These are phyloP conservation scores for Zaprionus africanus DNA, from an alignment of 1,140 invertebrate genomes.

Conservation along the genomic window DNA sequence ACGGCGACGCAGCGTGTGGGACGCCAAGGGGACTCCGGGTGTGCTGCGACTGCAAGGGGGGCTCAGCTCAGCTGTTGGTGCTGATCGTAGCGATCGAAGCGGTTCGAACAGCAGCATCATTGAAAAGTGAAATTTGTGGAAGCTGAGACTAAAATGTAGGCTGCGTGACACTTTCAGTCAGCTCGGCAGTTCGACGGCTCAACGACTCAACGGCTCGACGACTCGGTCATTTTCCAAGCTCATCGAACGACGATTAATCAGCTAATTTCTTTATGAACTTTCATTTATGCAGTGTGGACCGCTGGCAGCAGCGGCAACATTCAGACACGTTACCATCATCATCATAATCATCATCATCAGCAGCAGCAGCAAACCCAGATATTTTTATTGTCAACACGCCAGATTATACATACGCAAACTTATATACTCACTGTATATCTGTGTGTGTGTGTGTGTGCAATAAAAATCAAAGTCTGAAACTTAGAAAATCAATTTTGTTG, in stretches of 20 bases:
- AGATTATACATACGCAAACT: constrained; percentile 5
- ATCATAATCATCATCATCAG: constrained; percentile 16
- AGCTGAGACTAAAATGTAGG: constrained; percentile 69
- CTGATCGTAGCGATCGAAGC: background rate
- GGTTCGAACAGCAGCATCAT: constrained; percentile 59
- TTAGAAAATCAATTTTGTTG: constrained; percentile 76
- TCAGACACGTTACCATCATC: constrained; percentile 73
- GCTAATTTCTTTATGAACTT: constrained; percentile 83
- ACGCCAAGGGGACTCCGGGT: background rate
- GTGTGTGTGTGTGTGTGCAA: constrained; percentile 40
- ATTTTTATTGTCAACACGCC: constrained; percentile 52
- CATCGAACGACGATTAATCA: constrained; percentile 82
- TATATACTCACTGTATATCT: background rate
- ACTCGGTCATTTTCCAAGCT: constrained; percentile 79
- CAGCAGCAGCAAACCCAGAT: constrained; percentile 56
- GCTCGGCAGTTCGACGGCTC: constrained; percentile 42
- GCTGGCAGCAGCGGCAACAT: constrained; percentile 48
- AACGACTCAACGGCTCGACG: background rate
- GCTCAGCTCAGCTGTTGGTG: constrained; percentile 45
- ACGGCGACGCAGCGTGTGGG: constrained; percentile 30
- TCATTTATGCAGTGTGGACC: constrained; percentile 74
- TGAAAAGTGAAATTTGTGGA: constrained; percentile 80
- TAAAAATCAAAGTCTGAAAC: constrained; percentile 67
- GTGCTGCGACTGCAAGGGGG: background rate
- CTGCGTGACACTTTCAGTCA: constrained; percentile 82